phyloP scores from a whole-genome alignment of 2,888 invertebrate genomes.

The Hoplodrina ambigua region DNA sequence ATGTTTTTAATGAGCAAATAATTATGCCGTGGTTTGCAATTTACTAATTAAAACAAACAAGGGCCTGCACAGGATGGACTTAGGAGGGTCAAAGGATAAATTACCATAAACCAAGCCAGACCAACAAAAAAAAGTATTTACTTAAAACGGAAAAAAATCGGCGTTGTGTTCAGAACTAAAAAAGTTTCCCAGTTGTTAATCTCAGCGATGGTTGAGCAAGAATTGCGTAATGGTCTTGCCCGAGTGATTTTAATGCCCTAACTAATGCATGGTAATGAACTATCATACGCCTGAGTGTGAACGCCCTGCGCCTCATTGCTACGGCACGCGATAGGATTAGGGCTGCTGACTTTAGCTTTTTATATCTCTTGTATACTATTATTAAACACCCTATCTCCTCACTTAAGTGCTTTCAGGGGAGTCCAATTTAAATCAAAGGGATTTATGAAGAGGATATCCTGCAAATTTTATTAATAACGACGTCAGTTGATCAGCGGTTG shows the following conservation, averaged over 20 bases:
- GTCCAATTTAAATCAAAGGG: constrained; percentile 7
- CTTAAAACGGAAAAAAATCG: constrained; percentile 7
- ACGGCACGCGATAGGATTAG: constrained; percentile 61
- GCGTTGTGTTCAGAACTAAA: constrained; percentile 36
- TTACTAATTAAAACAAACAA: constrained; percentile 38
- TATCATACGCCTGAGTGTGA: constrained; percentile 66
- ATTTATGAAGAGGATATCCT: constrained; percentile 2
- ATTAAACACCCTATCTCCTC: constrained; percentile 30
- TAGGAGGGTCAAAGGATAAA: constrained; percentile 21
- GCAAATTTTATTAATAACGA: constrained; percentile 30
- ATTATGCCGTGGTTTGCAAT: constrained; percentile 18
- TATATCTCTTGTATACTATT: constrained; percentile 15
- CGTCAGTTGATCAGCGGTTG: background rate
- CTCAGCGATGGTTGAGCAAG: constrained; percentile 50
- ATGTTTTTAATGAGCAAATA: constrained; percentile 21
- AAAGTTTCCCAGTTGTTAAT: constrained; percentile 55
- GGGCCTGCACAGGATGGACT: background rate
- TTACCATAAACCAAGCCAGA: constrained; percentile 30
- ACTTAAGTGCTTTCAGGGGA: constrained; percentile 19
- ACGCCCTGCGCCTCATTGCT: constrained; percentile 66
- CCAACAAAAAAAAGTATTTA: constrained; percentile 15
- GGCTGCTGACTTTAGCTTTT: constrained; percentile 35
- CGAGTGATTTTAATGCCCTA: constrained; percentile 65
- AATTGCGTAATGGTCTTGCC: constrained; percentile 68
- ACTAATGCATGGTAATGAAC: constrained; percentile 69